phyloP scores from a whole-genome alignment of 23 tunicate genomes.

The Styela plicata region DNA sequence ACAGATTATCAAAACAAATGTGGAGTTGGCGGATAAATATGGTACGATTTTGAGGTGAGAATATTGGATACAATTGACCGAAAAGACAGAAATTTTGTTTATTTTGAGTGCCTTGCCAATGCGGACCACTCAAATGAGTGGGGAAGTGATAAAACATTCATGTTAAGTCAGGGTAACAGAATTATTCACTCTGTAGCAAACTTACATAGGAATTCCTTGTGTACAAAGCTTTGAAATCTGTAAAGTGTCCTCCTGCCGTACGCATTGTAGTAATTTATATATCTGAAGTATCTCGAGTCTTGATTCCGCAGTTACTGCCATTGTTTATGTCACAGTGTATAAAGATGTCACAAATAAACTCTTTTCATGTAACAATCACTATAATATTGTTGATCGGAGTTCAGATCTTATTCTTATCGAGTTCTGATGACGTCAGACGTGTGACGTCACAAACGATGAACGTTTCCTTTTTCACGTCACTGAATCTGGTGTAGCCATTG shows the following conservation, averaged over 20 bases:
- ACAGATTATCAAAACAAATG: too few relatives aligned
- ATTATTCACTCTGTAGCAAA: too few relatives aligned
- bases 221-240: constrained; percentile 68
- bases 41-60: too few relatives aligned
- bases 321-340: background rate
- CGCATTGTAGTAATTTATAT: constrained; percentile 83
- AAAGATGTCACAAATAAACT: background rate
- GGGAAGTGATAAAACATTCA: too few relatives aligned
- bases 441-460: background rate
- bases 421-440: too few relatives aligned
- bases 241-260: constrained; percentile 59
- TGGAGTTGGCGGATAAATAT: too few relatives aligned
- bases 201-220: constrained; percentile 92
- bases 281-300: constrained; percentile 80
- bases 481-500: background rate
- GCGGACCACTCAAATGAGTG: background rate
- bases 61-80: too few relatives aligned
- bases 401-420: too few relatives aligned
- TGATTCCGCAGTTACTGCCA: constrained; percentile 64
- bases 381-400: too few relatives aligned
- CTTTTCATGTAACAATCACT: too few relatives aligned
- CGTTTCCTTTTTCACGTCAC: background rate
- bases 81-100: too few relatives aligned
- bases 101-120: background rate
- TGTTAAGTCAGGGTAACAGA: too few relatives aligned